Evolutionary conservation across 2,888 invertebrate species (phyloP).

Genomic region (Cheilosia vernalis): DNA sequence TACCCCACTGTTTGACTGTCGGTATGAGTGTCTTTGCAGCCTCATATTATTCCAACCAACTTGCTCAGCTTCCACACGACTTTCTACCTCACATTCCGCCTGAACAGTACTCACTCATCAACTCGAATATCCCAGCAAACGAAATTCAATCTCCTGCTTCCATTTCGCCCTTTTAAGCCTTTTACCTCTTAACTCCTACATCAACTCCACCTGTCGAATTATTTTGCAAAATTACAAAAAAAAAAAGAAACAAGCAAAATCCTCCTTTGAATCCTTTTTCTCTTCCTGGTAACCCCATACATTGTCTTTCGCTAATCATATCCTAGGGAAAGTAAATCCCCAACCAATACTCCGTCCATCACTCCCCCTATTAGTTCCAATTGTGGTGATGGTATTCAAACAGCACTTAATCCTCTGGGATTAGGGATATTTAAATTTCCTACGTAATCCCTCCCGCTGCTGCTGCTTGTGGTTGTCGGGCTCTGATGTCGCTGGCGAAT

Average conservation of each 20-base stretch:
- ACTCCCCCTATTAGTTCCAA: conserved; percentile 60
- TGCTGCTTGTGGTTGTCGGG: conserved; percentile 21
- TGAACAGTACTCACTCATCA: no score
- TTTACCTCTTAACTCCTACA: not conserved
- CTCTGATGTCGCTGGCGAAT: conserved; percentile 46
- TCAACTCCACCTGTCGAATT: conserved; percentile 65
- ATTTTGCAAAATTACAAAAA: conserved; percentile 9
- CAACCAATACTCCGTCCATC: conserved; percentile 17
- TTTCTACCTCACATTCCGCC: no score
- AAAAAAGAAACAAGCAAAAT: conserved; percentile 29
- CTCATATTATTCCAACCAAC: no score
- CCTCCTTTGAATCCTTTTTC: conserved; percentile 49
- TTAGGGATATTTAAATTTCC: conserved; percentile 72
- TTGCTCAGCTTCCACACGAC: no score
- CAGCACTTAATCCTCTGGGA: conserved; percentile 63
- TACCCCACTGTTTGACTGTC: no score
- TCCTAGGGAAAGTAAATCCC: conserved; percentile 51
- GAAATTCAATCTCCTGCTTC: not conserved
- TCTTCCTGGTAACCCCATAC: not conserved
- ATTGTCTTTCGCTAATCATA: conserved; percentile 40
- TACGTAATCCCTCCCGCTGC: conserved; percentile 40
- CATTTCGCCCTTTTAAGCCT: conserved; percentile 54
- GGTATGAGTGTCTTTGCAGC: no score
- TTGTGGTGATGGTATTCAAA: conserved; percentile 71
- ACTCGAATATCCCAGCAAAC: no score